phyloP scores from a whole-genome alignment of 92 coral and sea anemone species.

The Muricea muricata region DNA sequence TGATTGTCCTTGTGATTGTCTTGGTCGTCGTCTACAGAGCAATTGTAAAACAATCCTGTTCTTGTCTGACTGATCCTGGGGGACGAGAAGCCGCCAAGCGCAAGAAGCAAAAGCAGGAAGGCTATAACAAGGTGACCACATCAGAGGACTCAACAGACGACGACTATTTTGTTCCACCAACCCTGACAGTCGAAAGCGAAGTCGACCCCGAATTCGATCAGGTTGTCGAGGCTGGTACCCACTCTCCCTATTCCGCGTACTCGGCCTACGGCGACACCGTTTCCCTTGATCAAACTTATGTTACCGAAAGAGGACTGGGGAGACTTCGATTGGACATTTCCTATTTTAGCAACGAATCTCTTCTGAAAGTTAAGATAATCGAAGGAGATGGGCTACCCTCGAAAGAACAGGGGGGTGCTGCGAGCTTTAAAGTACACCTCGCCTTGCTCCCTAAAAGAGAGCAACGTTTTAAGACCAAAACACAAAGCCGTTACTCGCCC shows the following conservation, averaged over 20 bases:
- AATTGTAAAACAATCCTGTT: conserved; percentile 17
- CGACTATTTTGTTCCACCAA: conserved; percentile 8
- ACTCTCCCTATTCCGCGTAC: conserved; percentile 27
- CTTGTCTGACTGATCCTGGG: conserved; percentile 35
- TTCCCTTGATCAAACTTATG: conserved; percentile 46
- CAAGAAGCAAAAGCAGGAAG: conserved; percentile 3
- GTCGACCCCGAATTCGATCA: conserved; percentile 69
- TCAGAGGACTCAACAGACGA: neutral
- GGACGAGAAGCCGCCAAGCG: conserved; percentile 32
- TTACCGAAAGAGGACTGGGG: conserved; percentile 64
- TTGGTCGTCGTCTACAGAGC: conserved; percentile 9
- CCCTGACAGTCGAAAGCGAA: conserved; percentile 50
- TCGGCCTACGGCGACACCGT: conserved; percentile 14
- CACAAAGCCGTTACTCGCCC: conserved; percentile 76
- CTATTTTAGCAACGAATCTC: conserved; percentile 72
- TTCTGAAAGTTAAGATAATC: conserved; percentile 70
- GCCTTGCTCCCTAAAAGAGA: conserved; percentile 79
- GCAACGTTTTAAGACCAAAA: conserved; percentile 89
- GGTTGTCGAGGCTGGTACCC: conserved; percentile 64
- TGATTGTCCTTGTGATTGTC: neutral
- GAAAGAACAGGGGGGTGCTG: conserved; percentile 88
- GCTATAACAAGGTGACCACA: conserved; percentile 4
- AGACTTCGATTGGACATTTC: conserved; percentile 71
- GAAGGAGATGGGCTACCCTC: conserved; percentile 84
- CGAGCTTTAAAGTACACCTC: conserved; percentile 82